These are phyloP conservation scores for Peromyscus polionotus DNA, from an alignment of 2,113 vertebrate species.

Conservation along the genomic window DNA sequence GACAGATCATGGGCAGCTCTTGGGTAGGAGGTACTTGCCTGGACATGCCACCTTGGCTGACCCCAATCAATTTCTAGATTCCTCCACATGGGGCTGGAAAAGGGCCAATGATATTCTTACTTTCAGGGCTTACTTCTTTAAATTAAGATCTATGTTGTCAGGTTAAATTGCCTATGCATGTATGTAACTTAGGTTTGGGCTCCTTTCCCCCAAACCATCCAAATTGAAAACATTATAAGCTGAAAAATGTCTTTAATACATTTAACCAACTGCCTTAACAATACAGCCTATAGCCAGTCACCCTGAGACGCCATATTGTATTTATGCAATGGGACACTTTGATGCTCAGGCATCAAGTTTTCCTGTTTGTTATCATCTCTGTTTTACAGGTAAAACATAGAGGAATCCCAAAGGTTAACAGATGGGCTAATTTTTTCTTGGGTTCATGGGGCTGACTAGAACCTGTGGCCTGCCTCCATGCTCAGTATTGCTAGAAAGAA, in stretches of 20 bases:
- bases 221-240: background rate
- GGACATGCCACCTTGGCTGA: background rate
- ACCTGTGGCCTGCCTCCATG: background rate
- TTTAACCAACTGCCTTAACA: background rate
- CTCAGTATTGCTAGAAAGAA: background rate
- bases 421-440: background rate
- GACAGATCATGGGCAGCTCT: background rate
- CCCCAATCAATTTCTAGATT: background rate
- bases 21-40: background rate
- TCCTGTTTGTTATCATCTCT: constrained; percentile 71
- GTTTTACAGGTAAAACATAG: constrained; percentile 79
- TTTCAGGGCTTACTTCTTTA: background rate
- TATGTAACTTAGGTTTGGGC: background rate
- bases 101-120: background rate
- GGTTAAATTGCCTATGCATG: background rate
- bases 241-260: background rate
- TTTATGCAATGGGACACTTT: constrained; percentile 69
- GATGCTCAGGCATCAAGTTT: constrained; percentile 54
- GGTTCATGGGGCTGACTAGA: background rate
- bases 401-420: constrained; percentile 54
- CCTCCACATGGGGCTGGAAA: background rate
- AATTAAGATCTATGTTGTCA: background rate
- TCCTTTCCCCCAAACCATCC: background rate
- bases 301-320: constrained; percentile 58
- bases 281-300: constrained; percentile 40